phyloP scores from a whole-genome alignment of 2,888 invertebrate species.

The Cephalotes varians region DNA sequence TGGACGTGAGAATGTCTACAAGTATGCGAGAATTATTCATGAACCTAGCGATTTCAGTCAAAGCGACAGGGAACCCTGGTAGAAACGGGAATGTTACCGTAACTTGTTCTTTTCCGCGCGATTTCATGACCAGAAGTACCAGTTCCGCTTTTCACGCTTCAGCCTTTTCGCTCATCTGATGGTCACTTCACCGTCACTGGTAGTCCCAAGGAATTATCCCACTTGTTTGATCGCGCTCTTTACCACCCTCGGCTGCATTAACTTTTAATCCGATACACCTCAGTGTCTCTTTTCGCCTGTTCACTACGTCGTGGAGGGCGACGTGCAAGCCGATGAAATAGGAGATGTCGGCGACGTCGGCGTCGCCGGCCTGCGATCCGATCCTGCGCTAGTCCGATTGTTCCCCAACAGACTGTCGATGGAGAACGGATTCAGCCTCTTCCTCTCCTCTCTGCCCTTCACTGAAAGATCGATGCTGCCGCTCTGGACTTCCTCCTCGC shows the following conservation, averaged over 20 bases:
- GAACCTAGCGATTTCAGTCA: slow-evolving; percentile 31
- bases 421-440: slow-evolving; percentile 94
- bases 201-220: neutral
- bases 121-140: neutral
- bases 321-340: slow-evolving; percentile 79
- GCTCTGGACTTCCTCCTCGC: slow-evolving; percentile 84
- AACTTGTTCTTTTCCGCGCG: neutral
- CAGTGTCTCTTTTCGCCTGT: slow-evolving; percentile 22
- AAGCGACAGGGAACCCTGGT: neutral
- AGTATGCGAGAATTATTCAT: slow-evolving; percentile 40
- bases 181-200: slow-evolving; percentile 31
- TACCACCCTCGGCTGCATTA: slow-evolving; percentile 8
- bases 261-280: slow-evolving; percentile 19
- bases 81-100: slow-evolving; percentile 17
- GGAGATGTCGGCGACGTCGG: slow-evolving; percentile 81
- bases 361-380: slow-evolving; percentile 79
- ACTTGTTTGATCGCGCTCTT: neutral
- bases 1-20: slow-evolving; percentile 36
- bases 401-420: slow-evolving; percentile 92
- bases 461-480: slow-evolving; percentile 84
- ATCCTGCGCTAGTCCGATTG: slow-evolving; percentile 76
- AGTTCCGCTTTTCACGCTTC: neutral
- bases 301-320: slow-evolving; percentile 83
- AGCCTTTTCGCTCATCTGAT: neutral
- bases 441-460: slow-evolving; percentile 88